A percentile compares a stretch with the other conserved stretches of the same genome.
phyloP scores from a whole-genome alignment of 2,888 invertebrate genomes.

The Myopa tessellatipennis region DNA sequence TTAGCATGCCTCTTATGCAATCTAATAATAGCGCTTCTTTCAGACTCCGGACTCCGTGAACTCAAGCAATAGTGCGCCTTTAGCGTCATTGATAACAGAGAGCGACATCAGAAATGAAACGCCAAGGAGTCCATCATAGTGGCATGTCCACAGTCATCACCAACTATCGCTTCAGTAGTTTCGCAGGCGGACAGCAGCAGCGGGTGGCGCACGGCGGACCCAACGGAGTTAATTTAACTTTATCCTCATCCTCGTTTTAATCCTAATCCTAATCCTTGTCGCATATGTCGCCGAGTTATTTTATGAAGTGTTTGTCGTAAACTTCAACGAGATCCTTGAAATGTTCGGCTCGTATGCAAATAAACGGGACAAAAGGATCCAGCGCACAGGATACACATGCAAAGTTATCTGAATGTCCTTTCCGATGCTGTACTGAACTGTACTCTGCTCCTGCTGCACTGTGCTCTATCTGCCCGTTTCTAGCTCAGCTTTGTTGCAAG shows the following conservation, averaged over 20 bases:
- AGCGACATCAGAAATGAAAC: background rate
- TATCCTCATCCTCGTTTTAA: slow-evolving; percentile 17
- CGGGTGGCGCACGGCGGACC: background rate
- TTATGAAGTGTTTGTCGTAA: slow-evolving; percentile 41
- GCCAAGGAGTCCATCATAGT: background rate
- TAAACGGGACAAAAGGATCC: slow-evolving; percentile 32
- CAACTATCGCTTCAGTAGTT: background rate
- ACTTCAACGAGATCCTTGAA: slow-evolving; percentile 30
- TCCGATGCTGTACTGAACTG: background rate
- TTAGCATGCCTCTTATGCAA: no score
- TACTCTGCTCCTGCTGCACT: slow-evolving; percentile 2
- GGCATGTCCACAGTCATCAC: background rate
- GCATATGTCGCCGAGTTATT: slow-evolving; percentile 35
- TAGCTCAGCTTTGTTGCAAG: slow-evolving; percentile 24
- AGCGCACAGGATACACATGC: slow-evolving; percentile 16
- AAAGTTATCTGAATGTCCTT: slow-evolving; percentile 3
- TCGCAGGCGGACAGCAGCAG: background rate
- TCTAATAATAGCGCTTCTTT: no score
- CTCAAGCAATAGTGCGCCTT: no score
- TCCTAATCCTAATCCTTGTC: slow-evolving; percentile 8
- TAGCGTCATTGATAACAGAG: no score
- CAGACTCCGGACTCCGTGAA: no score
- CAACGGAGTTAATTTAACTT: slow-evolving; percentile 41
- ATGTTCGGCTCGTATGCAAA: slow-evolving; percentile 33
- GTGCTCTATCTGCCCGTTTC: background rate